Conservation (phyloP, 2,797 vertebrate genomes). For the Enteromius afrohamiltoni region DNA sequence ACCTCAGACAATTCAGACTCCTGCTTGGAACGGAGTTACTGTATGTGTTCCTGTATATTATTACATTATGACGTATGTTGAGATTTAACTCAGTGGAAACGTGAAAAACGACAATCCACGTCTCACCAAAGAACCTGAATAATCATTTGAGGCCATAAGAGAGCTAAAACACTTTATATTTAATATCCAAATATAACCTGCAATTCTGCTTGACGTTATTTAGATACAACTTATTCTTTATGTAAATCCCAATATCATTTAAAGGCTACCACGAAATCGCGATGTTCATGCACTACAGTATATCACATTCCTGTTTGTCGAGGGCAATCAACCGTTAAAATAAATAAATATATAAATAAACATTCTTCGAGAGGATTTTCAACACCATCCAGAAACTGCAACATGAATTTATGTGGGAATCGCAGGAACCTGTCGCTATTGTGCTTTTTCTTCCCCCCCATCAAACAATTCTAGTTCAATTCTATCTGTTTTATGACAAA, state of each 20-base stretch:
- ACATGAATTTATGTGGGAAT: neutral
- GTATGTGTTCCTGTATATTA: neutral
- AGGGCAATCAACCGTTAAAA: neutral
- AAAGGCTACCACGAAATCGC: conserved; percentile 1
- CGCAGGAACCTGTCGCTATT: neutral
- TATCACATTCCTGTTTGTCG: neutral
- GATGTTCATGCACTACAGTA: conserved; percentile 26
- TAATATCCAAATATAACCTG: conserved; percentile 32
- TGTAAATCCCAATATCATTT: neutral
- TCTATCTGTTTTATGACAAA: conserved; percentile 2
- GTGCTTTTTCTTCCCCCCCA: neutral
- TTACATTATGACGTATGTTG: conserved; percentile 7
- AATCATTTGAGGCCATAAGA: conserved; percentile 19
- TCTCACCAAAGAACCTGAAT: conserved; percentile 21
- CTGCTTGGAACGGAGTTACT: neutral
- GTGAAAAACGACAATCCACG: conserved; percentile 7
- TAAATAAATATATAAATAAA: neutral
- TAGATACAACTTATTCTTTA: neutral
- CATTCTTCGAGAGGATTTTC: neutral
- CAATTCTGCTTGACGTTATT: neutral
- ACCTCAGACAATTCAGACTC: conserved; percentile 20
- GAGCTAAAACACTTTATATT: conserved; percentile 16
- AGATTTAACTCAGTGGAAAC: neutral
- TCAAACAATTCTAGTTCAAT: neutral
- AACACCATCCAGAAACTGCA: neutral